These are phyloP conservation scores for Sarcoramphus papa DNA, from an alignment of 2,797 vertebrate genomes.

Conservation along the genomic window DNA sequence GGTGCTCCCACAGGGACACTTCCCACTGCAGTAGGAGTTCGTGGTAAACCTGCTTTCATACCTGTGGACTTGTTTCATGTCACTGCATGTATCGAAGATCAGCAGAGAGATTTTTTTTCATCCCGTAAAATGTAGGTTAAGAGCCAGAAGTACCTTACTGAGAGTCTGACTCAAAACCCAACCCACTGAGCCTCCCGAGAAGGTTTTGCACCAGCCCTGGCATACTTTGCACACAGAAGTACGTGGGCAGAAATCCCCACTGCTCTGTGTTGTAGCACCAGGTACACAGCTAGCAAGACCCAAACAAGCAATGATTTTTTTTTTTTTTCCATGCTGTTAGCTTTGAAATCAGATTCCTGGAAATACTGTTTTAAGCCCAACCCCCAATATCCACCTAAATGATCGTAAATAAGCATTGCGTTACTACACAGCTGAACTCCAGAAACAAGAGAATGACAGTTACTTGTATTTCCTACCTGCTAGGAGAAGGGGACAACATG, in stretches of 20 bases:
- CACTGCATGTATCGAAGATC: background rate
- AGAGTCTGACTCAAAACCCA: background rate
- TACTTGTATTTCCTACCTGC: background rate
- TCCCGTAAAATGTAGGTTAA: background rate
- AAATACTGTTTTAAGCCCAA: background rate
- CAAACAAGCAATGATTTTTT: background rate
- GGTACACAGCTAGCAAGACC: too few relatives aligned
- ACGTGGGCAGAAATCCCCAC: background rate
- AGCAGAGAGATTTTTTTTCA: background rate
- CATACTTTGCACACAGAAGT: background rate
- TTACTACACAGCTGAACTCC: background rate
- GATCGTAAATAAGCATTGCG: background rate
- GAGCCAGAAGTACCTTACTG: background rate
- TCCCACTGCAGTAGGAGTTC: background rate
- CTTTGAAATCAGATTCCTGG: background rate
- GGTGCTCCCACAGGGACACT: background rate
- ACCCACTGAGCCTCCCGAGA: background rate
- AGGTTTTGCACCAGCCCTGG: background rate
- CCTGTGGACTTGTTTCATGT: background rate
- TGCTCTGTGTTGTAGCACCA: background rate
- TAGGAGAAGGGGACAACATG: background rate
- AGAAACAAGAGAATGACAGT: background rate
- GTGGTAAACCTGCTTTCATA: background rate
- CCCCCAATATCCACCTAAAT: background rate
- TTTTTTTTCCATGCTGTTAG: rapidly evolving